Percentiles rank a stretch among this genome's conserved stretches.
Evolutionary conservation across 2,888 invertebrate genomes (phyloP).

Genomic region (Drosophila melanosoma): DNA sequence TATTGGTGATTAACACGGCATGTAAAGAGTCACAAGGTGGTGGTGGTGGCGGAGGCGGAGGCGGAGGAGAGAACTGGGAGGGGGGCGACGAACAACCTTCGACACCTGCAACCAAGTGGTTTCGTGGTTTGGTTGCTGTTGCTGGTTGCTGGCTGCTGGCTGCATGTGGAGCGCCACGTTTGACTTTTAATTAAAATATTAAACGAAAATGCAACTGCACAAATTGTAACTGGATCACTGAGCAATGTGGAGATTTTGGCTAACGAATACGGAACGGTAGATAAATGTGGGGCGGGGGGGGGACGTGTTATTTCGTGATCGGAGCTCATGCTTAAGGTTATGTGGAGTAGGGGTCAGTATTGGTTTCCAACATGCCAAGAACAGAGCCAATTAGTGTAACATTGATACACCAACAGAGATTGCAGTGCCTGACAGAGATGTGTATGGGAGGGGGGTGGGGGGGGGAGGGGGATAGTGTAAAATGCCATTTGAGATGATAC

Average conservation of each 20-base stretch:
- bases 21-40: conserved; percentile 59
- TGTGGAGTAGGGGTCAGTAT: conserved; percentile 31
- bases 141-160: conserved; percentile 39
- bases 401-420: conserved; percentile 48
- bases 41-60: neutral
- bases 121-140: conserved; percentile 3
- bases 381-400: conserved; percentile 60
- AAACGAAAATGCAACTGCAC: conserved; percentile 76
- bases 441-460: neutral
- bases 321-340: conserved; percentile 51
- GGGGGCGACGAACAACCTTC: conserved; percentile 63
- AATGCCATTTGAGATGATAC: neutral
- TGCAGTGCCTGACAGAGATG: neutral
- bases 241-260: conserved; percentile 5
- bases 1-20: conserved; percentile 81
- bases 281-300: neutral
- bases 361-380: conserved; percentile 45
- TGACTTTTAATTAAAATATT: conserved; percentile 77
- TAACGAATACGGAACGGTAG: neutral
- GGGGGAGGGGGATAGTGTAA: neutral
- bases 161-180: conserved; percentile 74
- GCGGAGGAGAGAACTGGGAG: conserved; percentile 37
- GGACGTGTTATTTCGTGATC: conserved; percentile 37
- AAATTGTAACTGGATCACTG: conserved; percentile 59
- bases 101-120: conserved; percentile 70